A percentile compares a stretch with the other conserved stretches of the same genome.
These are phyloP conservation scores for Falco punctatus DNA, from an alignment of 2,113 vertebrate species.

Conservation along the genomic window DNA sequence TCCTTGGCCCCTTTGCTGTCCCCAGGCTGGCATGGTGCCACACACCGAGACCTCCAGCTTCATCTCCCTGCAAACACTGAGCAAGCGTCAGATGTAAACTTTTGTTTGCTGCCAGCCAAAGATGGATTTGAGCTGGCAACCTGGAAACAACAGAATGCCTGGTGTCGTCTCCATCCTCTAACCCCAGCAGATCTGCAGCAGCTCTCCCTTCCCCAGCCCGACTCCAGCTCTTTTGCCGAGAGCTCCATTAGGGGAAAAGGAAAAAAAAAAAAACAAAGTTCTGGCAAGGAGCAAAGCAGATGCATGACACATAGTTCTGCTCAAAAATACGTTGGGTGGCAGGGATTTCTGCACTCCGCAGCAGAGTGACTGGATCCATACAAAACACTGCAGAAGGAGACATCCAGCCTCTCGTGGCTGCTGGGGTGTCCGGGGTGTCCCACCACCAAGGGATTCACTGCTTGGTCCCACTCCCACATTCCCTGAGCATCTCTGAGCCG, in stretches of 20 bases:
- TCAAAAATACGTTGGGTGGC: neutral
- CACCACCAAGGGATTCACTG: neutral
- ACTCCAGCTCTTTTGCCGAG: neutral
- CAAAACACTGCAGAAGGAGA: neutral
- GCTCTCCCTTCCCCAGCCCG: neutral
- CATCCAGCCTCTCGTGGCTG: neutral
- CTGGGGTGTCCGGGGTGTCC: fast-evolving
- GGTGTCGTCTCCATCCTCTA: neutral
- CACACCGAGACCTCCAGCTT: neutral
- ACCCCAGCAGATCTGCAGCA: fast-evolving
- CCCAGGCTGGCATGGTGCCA: neutral
- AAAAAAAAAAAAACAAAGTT: neutral
- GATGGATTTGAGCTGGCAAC: neutral
- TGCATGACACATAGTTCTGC: neutral
- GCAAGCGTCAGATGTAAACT: neutral
- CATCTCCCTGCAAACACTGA: neutral
- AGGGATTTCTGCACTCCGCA: neutral
- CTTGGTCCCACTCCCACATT: neutral
- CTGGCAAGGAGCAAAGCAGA: conserved; percentile 26
- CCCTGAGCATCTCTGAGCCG: neutral
- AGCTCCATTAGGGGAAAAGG: neutral
- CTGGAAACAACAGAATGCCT: neutral
- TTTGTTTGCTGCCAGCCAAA: neutral
- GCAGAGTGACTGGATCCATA: neutral
- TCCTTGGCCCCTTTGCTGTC: neutral